Evolutionary conservation across 2,113 vertebrate species (phyloP).

Genomic region (Austrofundulus limnaeus): DNA sequence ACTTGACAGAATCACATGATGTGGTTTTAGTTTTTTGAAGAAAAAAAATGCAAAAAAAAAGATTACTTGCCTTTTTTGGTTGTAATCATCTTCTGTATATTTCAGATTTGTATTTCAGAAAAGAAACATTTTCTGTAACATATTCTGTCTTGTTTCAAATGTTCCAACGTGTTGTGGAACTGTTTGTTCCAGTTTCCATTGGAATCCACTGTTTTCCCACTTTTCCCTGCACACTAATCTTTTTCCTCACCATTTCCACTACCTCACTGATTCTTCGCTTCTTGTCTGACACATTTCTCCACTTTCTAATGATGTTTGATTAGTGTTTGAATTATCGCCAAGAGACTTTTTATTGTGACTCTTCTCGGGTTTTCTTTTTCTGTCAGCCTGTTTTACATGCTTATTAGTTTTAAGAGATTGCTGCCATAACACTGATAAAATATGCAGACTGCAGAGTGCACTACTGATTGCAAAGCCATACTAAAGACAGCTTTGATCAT

Average conservation of each 20-base stretch:
- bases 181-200: too few relatives aligned
- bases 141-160: slow-evolving; percentile 13
- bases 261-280: slow-evolving; percentile 9
- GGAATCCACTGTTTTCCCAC: slow-evolving; percentile 49
- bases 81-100: too few relatives aligned
- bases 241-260: slow-evolving; percentile 16
- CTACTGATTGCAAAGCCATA: neutral
- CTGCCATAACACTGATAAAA: neutral
- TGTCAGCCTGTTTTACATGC: neutral
- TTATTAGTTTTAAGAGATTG: too few relatives aligned
- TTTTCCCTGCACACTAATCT: slow-evolving; percentile 35
- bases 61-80: too few relatives aligned
- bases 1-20: too few relatives aligned
- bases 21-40: too few relatives aligned
- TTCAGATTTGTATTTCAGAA: too few relatives aligned
- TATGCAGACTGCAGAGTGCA: neutral
- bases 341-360: slow-evolving; percentile 32
- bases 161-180: slow-evolving; percentile 10
- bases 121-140: neutral
- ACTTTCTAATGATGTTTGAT: slow-evolving; percentile 46
- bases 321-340: slow-evolving; percentile 31
- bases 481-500: neutral
- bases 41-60: too few relatives aligned
- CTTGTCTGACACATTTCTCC: slow-evolving; percentile 37
- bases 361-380: neutral